A percentile compares a stretch with the other conserved stretches of the same genome.
Conservation (phyloP, 2,113 vertebrate species). For the Acrocephalus arundinaceus region DNA sequence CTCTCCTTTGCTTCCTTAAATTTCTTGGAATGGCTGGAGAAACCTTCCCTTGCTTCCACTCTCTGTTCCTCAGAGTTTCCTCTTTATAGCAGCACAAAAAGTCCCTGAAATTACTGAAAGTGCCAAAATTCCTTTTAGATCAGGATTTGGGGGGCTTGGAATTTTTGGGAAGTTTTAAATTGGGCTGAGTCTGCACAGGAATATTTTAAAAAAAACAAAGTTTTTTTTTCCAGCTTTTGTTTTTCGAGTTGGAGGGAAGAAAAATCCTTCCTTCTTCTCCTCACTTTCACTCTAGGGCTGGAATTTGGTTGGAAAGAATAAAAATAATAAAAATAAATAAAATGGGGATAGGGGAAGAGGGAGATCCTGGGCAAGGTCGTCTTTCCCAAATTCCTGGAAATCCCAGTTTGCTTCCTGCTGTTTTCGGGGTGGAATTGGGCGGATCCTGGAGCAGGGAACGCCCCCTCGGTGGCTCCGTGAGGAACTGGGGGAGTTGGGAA, state of each 20-base stretch:
- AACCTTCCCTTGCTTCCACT: not conserved
- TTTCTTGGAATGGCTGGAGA: not conserved
- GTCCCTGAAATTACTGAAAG: not conserved
- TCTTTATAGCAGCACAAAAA: not conserved
- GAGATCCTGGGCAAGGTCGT: not conserved
- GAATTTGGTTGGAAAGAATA: not conserved
- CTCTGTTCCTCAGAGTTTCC: not conserved
- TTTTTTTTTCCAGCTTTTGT: slow-evolving; percentile 21
- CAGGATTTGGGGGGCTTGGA: not conserved
- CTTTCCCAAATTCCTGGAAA: not conserved
- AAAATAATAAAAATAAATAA: not conserved
- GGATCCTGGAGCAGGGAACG: not conserved
- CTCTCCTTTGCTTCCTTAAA: not conserved
- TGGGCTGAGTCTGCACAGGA: not conserved
- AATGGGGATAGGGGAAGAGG: not conserved
- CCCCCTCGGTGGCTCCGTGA: not conserved
- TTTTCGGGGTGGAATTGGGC: not conserved
- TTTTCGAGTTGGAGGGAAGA: not conserved
- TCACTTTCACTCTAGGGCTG: not conserved
- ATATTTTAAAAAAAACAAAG: not conserved
- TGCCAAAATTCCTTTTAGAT: slow-evolving; percentile 9
- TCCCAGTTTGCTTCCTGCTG: not conserved
- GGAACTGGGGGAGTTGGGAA: not conserved
- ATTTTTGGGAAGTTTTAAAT: slow-evolving; percentile 48
- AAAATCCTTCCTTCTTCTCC: not conserved